Base-by-base conservation (phyloP, 2,113 vertebrate species). In the Sander lucioperca region DNA sequence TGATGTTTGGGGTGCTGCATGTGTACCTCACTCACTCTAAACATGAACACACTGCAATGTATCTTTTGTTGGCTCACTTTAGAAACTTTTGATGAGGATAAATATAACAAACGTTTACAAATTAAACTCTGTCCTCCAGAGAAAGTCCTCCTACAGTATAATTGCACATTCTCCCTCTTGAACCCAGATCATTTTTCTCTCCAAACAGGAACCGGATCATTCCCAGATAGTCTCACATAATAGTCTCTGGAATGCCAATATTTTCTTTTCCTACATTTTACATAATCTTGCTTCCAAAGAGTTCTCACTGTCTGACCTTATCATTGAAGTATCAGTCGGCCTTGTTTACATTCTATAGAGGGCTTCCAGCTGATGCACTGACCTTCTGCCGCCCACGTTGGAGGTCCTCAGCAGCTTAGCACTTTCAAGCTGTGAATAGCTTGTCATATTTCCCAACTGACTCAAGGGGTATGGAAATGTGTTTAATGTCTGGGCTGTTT, bases 341-440 rank as follows among this genome's bases (percentile, higher is more conserved):
- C 59, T 66, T 6, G 50, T 82, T 80, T 85, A 14, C 13, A 21
- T 77, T 50, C 53, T 57, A 16, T 23, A 51, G 48, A 58, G 53
- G 56, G 39, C n/a, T 3, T 75, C 82, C 78, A 63, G 71, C 82
- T 88, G 74, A 79, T 77, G 83, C 66, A 0, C 73, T 86, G 80
- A 88, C 87, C 70, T 83, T 88, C 82, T 78, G 56, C 11, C 10
- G 6, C 78, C 76, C 59, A 50, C 27, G 50, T 18, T 68, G 70
- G 87, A 67, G 14, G 43, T 56, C 74, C 79, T 62, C 50, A 47
- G 21, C 51, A 5, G 53, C 48, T 12, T 4, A 51, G 36, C 25
- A 3, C 65, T 19, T 47, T 11, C 57, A 30, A 43, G 57, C 51
- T 45, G 56, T 51, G 43, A 68, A 48, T 9, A 53, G 47, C 57